Conservation (phyloP, 2,113 vertebrate species). For the Strix uralensis region DNA sequence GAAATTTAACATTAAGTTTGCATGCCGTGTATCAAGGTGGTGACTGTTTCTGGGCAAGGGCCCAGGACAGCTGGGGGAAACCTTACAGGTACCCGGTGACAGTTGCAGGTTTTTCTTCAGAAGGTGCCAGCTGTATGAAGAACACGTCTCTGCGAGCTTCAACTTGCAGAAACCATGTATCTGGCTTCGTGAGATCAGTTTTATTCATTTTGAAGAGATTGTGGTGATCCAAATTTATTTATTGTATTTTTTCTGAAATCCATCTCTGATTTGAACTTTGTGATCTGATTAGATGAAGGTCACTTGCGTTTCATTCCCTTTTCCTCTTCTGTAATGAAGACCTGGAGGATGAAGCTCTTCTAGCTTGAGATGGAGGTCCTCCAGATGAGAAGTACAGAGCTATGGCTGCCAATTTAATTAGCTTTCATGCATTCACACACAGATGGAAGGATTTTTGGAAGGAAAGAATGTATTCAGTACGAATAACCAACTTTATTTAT, state of each 20-base stretch:
- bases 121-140: not conserved
- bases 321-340: not conserved
- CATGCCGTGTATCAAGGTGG: not conserved
- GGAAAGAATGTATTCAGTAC: not conserved
- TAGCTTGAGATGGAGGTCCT: constrained; percentile 11
- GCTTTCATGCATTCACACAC: not conserved
- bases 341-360: not conserved
- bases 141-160: not conserved
- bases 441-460: constrained; percentile 17
- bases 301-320: not conserved
- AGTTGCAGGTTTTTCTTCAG: not conserved
- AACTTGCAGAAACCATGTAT: not conserved
- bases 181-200: not conserved
- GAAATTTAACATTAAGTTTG: not conserved
- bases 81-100: not conserved
- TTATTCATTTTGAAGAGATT: not conserved
- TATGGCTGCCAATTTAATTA: constrained; percentile 36
- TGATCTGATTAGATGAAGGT: not conserved
- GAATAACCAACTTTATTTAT: constrained; percentile 4
- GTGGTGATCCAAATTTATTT: not conserved
- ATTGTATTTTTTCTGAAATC: not conserved
- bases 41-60: not conserved
- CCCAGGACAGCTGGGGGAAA: not conserved
- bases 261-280: not conserved
- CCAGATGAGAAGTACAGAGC: not conserved